Evolutionary conservation across 2,113 vertebrate species (phyloP), one percentile per base, ranked within the genome.

Genomic region (Chionomys nivalis): DNA sequence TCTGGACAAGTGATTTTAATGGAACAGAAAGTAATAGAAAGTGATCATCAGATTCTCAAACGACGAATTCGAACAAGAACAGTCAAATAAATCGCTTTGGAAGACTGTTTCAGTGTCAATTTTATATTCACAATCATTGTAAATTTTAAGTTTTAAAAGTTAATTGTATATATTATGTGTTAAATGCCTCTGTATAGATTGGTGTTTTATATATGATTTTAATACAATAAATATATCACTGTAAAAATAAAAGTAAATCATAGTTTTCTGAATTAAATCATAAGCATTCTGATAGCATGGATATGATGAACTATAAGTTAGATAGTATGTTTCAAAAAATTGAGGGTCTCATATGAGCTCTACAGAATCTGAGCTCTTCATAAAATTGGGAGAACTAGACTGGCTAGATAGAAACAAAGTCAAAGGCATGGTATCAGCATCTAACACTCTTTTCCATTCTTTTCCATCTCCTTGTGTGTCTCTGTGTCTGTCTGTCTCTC

Each of bases 1-100:
- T 49, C 49, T 49, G 49, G 49, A 49, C 49, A 49, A 49, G 49
- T 49, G 99, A 98, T 99, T 87, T 96, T 99, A 87, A 72, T 98
- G 68, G 99, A 99, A 87, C 93, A 96, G 5, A 98, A 98, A 91
- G 98, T 98, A 87, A 99, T 98, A 47, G 99, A 99, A 93, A 99
- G 99, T 1, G 98, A 99, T 98, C 99, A 99, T 70, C 98, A 98
- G 75, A 99, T 98, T 97, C 98, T 99, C 42, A 99, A 99, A 97
- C 98, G 99, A 76, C 98, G 97, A 9, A 98, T 99, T 66, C 99
- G 99, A 95, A 94, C 98, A 95, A 98, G 98, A 98, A 94, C 85
- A 75, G 96, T 87, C 1, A 99, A 99, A 92, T 97, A 97, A 98
- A 94, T 97, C 44, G 85, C 77, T 42, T 49, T 52, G 91, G 78